Percentiles rank a stretch among this genome's conserved stretches.
These are phyloP conservation scores for Drosophila kanapiae DNA, from an alignment of 1,140 invertebrate genomes.

Conservation along the genomic window DNA sequence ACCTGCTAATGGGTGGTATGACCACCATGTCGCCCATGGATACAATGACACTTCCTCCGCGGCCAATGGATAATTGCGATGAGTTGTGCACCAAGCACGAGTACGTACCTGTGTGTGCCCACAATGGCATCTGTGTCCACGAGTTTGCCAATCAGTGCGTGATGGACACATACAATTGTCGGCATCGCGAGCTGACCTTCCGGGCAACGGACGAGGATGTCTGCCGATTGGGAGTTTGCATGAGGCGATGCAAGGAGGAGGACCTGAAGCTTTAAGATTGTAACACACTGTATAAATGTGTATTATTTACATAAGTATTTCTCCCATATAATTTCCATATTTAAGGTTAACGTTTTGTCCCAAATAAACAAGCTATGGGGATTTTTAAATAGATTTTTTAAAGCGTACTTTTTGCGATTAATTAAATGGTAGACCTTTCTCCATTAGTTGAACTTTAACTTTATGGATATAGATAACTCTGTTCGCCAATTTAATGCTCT, in stretches of 20 bases:
- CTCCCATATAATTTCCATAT: not conserved
- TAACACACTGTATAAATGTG: too few species aligned
- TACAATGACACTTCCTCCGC: slow-evolving; percentile 2
- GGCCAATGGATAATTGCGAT: slow-evolving; percentile 55
- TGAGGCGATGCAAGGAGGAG: slow-evolving; percentile 56
- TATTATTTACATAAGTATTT: not conserved
- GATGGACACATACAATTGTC: slow-evolving; percentile 75
- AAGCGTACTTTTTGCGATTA: too few species aligned
- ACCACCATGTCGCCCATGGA: slow-evolving; percentile 16
- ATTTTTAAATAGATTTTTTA: too few species aligned
- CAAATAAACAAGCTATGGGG: too few species aligned
- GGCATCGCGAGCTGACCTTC: slow-evolving; percentile 61
- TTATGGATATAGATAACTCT: too few species aligned
- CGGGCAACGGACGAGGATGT: slow-evolving; percentile 62
- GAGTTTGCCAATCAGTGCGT: slow-evolving; percentile 79
- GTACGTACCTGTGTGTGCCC: slow-evolving; percentile 65
- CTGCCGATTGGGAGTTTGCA: slow-evolving; percentile 50
- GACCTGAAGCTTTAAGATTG: slow-evolving; percentile 44
- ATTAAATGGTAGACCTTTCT: too few species aligned
- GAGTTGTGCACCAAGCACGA: slow-evolving; percentile 74
- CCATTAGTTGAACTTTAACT: too few species aligned
- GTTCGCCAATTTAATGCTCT: too few species aligned
- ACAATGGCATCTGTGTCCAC: slow-evolving; percentile 70
- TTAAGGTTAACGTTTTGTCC: not conserved
- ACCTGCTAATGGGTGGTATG: slow-evolving; percentile 43